Percentiles rank a stretch among this genome's conserved stretches.
Conservation (phyloP, 2,113 vertebrate species). For the Guaruba guarouba region DNA sequence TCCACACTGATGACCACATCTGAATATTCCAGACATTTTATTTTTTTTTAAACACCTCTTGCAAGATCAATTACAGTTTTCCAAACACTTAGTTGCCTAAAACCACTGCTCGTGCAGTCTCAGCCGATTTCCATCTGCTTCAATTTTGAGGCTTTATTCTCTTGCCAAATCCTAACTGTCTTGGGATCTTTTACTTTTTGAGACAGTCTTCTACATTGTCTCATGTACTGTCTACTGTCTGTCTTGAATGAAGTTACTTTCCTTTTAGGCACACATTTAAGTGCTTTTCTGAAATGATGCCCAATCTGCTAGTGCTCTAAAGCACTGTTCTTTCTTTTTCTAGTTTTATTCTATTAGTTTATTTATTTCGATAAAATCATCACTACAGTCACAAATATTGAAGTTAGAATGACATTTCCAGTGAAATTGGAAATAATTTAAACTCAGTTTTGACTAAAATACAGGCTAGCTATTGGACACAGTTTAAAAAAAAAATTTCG, state of each 20-base stretch:
- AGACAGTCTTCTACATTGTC: constrained; percentile 31
- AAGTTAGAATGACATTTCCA: background rate
- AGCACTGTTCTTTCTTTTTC: background rate
- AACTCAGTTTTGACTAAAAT: background rate
- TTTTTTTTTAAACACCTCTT: background rate
- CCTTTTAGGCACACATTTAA: constrained; percentile 19
- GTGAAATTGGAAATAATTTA: background rate
- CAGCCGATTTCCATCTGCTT: background rate
- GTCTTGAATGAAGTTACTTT: background rate
- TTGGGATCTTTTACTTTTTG: constrained; percentile 28
- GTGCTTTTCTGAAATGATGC: constrained; percentile 61
- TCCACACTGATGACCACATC: background rate
- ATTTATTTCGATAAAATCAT: background rate
- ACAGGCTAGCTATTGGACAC: background rate
- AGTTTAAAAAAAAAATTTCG: background rate
- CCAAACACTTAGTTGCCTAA: background rate
- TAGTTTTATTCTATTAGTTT: background rate
- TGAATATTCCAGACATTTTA: background rate
- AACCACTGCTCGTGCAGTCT: background rate
- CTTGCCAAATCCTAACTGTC: constrained; percentile 30
- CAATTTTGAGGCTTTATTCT: background rate
- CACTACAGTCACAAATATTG: background rate
- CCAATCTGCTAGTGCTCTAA: constrained; percentile 8
- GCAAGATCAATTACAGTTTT: background rate
- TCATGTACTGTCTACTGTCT: constrained; percentile 28